Evolutionary conservation across 2,797 vertebrate species (phyloP).

Genomic region (Rousettus madagascariensis): DNA sequence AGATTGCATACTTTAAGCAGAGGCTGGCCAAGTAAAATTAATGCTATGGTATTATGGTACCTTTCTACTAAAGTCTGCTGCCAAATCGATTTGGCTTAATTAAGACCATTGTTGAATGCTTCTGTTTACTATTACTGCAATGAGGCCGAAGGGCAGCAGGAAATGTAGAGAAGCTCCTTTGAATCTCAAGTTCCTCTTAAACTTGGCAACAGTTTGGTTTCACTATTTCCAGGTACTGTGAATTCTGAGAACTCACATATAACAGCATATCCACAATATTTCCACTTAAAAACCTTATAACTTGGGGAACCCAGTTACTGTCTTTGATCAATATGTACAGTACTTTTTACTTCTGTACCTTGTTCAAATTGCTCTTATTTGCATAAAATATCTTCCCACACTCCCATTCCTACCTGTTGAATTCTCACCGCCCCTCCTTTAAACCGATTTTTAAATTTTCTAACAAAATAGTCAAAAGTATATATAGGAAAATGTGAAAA

Average conservation of each 20-base stretch:
- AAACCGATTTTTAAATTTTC: conserved; percentile 2
- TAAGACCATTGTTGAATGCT: not conserved
- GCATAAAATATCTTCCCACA: not conserved
- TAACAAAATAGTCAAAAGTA: conserved; percentile 45
- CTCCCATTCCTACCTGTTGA: not conserved
- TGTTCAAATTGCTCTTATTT: not conserved
- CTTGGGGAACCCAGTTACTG: not conserved
- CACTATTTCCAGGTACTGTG: not conserved
- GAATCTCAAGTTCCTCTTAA: conserved; percentile 44
- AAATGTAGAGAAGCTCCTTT: conserved; percentile 26
- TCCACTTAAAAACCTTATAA: not conserved
- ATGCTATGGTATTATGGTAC: not conserved
- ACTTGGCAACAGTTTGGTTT: not conserved
- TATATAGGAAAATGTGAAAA: conserved; percentile 19
- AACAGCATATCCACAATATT: conserved; percentile 7
- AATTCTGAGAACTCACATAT: conserved; percentile 21
- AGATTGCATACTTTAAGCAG: not conserved
- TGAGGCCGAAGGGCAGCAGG: not conserved
- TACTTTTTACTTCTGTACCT: conserved; percentile 17
- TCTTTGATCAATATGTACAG: not conserved
- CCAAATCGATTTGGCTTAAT: conserved; percentile 32
- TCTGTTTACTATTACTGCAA: conserved; percentile 42
- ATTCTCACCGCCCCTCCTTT: not conserved
- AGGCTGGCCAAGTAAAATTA: not conserved
- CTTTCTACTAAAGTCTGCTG: not conserved